Evolutionary conservation across 64 coral and sea anemone species (phyloP), one percentile per base, ranked within the genome.

Genomic region (Pocillopora verrucosa): DNA sequence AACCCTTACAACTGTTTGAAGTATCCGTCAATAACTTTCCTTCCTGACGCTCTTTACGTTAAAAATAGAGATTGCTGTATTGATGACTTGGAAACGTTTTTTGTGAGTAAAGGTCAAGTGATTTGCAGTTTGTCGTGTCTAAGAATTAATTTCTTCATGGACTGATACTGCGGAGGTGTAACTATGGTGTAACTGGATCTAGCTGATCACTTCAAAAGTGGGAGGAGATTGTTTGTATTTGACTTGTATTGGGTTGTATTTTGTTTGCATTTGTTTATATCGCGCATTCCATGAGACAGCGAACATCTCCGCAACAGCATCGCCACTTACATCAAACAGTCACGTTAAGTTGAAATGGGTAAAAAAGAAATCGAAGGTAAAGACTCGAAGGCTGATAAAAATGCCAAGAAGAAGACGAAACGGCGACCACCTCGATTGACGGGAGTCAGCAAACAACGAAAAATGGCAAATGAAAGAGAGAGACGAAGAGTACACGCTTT

Each of bases 401-500:
- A 73, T 74, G 14, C 73, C 87, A 60, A 89, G 51, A 89, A 61
- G 10, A 88, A 82, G 75, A 92, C 51, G 6, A 87, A 88, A 45
- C 79, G 94, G 13, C 62, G 87, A 20, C 76, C 87, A 4, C 80
- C 86, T 16, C 86, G 90, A 61, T 82, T 96, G 24, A 92, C 94
- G 0, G 94, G 94, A 4, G 90, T 96, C 24, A 96, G 94, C 68
- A 92, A 96, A 61, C 94, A 92, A 79, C 79, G 94, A 57, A 92
- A 83, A 89, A 37, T 92, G 75, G 94, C 94, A 83, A 96, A 96
- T 70, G 94, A 88, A 63, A 80, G 94, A 25, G 94, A 96, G 89
- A 82, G 94, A 85, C 88, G 59, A 80, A 83, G 94, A 51, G 90
- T 96, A 30, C 94, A 96, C 77, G 88, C 92, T 78, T 37, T 96